These are phyloP conservation scores for Acleris literana DNA, from an alignment of 2,888 invertebrate genomes.

Conservation along the genomic window DNA sequence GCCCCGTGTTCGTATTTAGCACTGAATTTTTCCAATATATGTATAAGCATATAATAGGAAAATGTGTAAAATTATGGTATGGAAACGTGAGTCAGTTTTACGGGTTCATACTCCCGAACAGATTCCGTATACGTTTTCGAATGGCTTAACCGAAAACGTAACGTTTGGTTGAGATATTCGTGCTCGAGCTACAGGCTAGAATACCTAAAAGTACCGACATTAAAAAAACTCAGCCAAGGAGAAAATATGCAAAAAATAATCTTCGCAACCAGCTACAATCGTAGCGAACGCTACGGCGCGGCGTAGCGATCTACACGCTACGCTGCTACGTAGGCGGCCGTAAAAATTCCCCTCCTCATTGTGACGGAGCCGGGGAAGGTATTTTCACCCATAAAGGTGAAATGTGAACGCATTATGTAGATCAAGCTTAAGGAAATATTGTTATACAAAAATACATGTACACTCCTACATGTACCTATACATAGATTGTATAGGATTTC, in stretches of 20 bases:
- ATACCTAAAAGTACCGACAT: too few species aligned
- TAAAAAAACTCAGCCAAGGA: too few species aligned
- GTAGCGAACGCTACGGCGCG: constrained; percentile 21
- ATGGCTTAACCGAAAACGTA: too few species aligned
- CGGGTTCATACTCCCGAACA: too few species aligned
- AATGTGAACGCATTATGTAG: constrained; percentile 21
- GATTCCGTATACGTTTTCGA: too few species aligned
- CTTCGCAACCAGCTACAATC: background rate
- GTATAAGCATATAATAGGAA: too few species aligned
- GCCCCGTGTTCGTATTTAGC: too few species aligned
- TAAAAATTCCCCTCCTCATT: constrained; percentile 8
- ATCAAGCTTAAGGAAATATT: background rate
- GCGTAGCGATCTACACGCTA: constrained; percentile 14
- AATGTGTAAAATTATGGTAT: too few species aligned
- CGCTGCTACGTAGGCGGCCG: background rate
- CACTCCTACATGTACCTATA: background rate
- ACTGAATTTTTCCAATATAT: too few species aligned
- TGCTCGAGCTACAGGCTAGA: too few species aligned
- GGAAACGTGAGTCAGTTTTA: too few species aligned
- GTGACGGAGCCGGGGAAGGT: constrained; percentile 2
- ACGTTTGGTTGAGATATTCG: too few species aligned
- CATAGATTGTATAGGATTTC: background rate
- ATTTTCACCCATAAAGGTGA: constrained; percentile 12
- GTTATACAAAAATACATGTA: background rate
- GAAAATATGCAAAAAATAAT: background rate